Evolutionary conservation across 2,888 invertebrate species (phyloP).

Genomic region (Meiosimyza platycephala): DNA sequence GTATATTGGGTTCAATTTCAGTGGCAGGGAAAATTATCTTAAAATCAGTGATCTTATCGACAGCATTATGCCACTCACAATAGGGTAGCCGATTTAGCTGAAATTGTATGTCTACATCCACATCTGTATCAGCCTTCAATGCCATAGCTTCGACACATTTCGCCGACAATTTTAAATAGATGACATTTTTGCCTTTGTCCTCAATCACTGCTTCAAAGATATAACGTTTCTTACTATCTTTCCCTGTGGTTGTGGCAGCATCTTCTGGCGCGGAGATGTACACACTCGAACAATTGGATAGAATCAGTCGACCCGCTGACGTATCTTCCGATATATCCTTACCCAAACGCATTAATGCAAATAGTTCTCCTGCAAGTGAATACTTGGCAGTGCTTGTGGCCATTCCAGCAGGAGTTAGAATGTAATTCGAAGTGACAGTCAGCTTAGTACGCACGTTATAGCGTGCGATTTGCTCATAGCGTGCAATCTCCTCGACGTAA

Average conservation of each 20-base stretch:
- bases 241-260: constrained; percentile 39
- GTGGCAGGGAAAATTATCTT: constrained; percentile 79
- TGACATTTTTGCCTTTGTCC: constrained; percentile 82
- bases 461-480: constrained; percentile 75
- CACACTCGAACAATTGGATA: constrained; percentile 80
- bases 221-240: constrained; percentile 61
- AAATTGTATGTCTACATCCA: constrained; percentile 81
- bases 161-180: constrained; percentile 79
- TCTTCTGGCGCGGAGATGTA: constrained; percentile 69
- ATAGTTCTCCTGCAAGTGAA: constrained; percentile 80
- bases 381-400: constrained; percentile 81
- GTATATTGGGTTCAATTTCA: constrained; percentile 73
- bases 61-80: constrained; percentile 86
- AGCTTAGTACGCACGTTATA: constrained; percentile 76
- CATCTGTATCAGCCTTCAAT: constrained; percentile 73
- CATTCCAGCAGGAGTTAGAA: constrained; percentile 76
- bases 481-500: constrained; percentile 82
- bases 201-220: constrained; percentile 83
- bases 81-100: constrained; percentile 83
- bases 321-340: constrained; percentile 86
- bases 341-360: constrained; percentile 77
- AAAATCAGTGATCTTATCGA: constrained; percentile 79
- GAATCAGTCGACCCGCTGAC: constrained; percentile 80
- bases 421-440: constrained; percentile 75
- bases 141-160: constrained; percentile 74